Evolutionary conservation across 2,113 vertebrate species (phyloP).

Genomic region (Ochotona curzoniae): DNA sequence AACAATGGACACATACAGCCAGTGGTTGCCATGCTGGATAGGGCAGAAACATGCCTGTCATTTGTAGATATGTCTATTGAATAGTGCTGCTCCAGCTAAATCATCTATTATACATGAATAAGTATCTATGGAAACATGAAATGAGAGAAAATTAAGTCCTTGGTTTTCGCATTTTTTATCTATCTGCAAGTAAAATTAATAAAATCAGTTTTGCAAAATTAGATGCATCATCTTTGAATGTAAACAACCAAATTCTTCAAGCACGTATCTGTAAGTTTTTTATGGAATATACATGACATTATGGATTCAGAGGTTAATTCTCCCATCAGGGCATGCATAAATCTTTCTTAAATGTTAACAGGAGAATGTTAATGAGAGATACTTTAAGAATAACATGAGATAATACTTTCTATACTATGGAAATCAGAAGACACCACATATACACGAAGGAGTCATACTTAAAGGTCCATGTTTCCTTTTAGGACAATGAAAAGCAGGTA

Average conservation of each 20-base stretch:
- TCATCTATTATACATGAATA: not conserved
- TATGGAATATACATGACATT: constrained; percentile 75
- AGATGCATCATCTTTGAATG: constrained; percentile 52
- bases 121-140: constrained; percentile 24
- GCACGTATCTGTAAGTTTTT: constrained; percentile 65
- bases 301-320: constrained; percentile 77
- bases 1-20: not conserved
- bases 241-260: constrained; percentile 63
- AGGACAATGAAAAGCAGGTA: not conserved
- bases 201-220: constrained; percentile 69
- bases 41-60: not conserved
- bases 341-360: constrained; percentile 74
- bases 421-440: not conserved
- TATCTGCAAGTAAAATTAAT: constrained; percentile 75
- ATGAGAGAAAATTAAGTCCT: constrained; percentile 62
- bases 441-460: not conserved
- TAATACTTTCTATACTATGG: constrained; percentile 28
- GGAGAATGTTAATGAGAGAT: constrained; percentile 70
- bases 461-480: not conserved
- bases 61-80: not conserved
- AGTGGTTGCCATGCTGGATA: not conserved
- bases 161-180: constrained; percentile 43
- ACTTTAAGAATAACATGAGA: constrained; percentile 32
- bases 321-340: constrained; percentile 66
- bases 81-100: not conserved